Base-by-base conservation (phyloP, 2,113 vertebrate species). In the Patagioenas fasciata region DNA sequence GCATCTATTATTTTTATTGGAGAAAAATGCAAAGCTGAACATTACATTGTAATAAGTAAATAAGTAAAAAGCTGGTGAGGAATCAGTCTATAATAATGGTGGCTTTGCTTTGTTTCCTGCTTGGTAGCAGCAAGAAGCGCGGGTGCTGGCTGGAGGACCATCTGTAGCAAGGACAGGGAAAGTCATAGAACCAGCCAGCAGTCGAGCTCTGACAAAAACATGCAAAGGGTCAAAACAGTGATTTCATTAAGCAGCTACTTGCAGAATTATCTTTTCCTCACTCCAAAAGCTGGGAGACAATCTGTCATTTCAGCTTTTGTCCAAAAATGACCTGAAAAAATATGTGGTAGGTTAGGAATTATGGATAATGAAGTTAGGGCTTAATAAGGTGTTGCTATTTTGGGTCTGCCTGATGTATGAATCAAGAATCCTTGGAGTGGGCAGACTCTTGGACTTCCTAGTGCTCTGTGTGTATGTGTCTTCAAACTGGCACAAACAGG, bases 141-240 rank as follows among this genome's bases (percentile, higher is more conserved):
- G 58, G 85, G 71, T 44, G 1, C 56, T 77, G 95, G 25, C 88
- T 91, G 90, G 14, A 88, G 83, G 61, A 92, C 90, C 88, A 91
- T 92, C 94, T 96, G 94, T 80, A 95, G 54, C 91, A 96, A 95
- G 93, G 91, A 89, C 90, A 75, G 87, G 51, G 70, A 89, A 96
- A 93, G 93, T 93, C 95, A 88, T 0, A 21, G 70, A 36, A 85
- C 38, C 40, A 78, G 72, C 11, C 48, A 89, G 64, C 73, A 89
- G 64, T 58, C 13, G 34, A 50, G 47, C 50, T 83, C 75, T 73
- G 84, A 90, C 62, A 61, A 57, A 85, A 62, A 82, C 67, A 69
- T 57, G 38, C 65, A 47, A 65, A 64, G 65, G 44, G 69, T 90
- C 88, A 86, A 56, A 95, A 3, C 34, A 38, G 44, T 58, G 66